phyloP scores from a whole-genome alignment of 2,797 vertebrate genomes.

The Chrosomus eos region DNA sequence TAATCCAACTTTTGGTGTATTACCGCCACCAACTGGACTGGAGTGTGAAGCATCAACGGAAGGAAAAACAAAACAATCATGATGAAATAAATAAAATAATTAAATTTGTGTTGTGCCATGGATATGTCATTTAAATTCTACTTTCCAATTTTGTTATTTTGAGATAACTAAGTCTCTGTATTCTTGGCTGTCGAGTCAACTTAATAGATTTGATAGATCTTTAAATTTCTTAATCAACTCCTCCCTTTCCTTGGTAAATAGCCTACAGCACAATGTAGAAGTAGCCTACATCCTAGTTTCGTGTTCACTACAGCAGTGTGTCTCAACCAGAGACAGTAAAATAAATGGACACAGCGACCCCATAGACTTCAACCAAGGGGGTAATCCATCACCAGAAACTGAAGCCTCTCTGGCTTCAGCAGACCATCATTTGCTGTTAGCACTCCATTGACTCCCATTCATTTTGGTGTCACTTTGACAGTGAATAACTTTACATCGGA shows the following conservation, averaged over 20 bases:
- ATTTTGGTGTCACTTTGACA: no score
- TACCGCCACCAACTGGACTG: neutral
- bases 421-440: no score
- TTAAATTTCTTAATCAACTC: neutral
- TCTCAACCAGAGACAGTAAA: no score
- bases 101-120: no score
- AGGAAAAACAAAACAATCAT: neutral
- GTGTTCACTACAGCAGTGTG: neutral
- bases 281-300: no score
- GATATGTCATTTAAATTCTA: neutral
- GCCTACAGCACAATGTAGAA: neutral
- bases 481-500: no score
- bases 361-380: no score
- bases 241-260: neutral
- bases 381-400: no score
- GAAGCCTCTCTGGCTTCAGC: no score
- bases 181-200: neutral
- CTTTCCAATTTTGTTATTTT: neutral
- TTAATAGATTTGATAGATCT: neutral
- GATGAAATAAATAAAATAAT: neutral
- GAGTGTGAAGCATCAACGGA: neutral
- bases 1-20: neutral
- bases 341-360: no score
- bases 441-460: no score
- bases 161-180: neutral